These are phyloP conservation scores for Melinopterus prodromus DNA, from an alignment of 2,888 invertebrate species.

Conservation along the genomic window DNA sequence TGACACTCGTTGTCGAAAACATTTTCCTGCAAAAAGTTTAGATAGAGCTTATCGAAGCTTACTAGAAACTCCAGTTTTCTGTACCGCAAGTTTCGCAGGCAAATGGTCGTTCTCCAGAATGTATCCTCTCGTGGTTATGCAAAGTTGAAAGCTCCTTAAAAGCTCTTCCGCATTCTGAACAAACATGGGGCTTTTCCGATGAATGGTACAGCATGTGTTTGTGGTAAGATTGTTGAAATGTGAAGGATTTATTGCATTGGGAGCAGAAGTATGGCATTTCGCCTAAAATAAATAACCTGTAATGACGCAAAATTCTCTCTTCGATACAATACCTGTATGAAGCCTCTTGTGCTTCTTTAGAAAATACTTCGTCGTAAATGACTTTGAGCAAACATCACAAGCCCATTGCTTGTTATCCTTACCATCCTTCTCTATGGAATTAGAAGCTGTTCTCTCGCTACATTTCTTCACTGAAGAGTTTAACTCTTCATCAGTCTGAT, in stretches of 20 bases:
- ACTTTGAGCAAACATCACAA: slow-evolving; percentile 84
- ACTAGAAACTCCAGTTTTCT: background rate
- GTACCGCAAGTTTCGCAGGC: slow-evolving; percentile 87
- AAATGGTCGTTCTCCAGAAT: slow-evolving; percentile 87
- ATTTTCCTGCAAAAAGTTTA: slow-evolving; percentile 70
- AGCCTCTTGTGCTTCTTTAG: slow-evolving; percentile 87
- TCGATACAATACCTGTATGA: slow-evolving; percentile 71
- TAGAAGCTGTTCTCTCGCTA: background rate
- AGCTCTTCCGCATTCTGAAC: slow-evolving; percentile 79
- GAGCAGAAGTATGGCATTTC: slow-evolving; percentile 88
- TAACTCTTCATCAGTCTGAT: slow-evolving; percentile 36
- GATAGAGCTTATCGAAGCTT: background rate
- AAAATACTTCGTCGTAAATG: slow-evolving; percentile 90
- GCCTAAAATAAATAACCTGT: slow-evolving; percentile 63
- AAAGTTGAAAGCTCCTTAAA: slow-evolving; percentile 88
- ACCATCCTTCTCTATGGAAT: slow-evolving; percentile 7
- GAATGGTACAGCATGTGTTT: slow-evolving; percentile 88
- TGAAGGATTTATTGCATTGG: slow-evolving; percentile 85
- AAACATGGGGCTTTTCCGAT: slow-evolving; percentile 81
- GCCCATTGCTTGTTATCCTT: slow-evolving; percentile 78
- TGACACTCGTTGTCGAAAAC: slow-evolving; percentile 85
- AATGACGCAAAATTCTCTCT: background rate
- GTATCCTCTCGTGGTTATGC: slow-evolving; percentile 86
- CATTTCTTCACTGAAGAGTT: background rate
- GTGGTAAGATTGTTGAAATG: slow-evolving; percentile 90